Base-by-base conservation (phyloP, 1,140 invertebrate species). In the Muscidifurax raptorellus region DNA sequence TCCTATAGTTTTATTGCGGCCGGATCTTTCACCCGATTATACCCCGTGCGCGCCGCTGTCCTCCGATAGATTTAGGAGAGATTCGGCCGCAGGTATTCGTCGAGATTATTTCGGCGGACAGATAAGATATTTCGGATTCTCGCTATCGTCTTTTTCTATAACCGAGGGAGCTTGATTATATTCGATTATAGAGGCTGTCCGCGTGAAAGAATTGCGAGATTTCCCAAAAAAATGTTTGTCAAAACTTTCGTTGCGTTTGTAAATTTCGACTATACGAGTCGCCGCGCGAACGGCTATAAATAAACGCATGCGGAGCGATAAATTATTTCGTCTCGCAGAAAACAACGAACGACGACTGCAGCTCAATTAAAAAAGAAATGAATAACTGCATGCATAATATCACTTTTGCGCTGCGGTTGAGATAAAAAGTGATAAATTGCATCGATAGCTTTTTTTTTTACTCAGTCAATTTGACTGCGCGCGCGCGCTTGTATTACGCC, bases 341-440 rank as follows among this genome's bases (percentile, higher is more conserved):
- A 64, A 27, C 32, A 28, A 36, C 22, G 44, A 6, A 32, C 69
- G 13, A n/a, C 67, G 13, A n/a, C 25, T 67, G 66, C 9, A 3
- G 6, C 27, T 36, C 36, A 9, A 0, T 36, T 36, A 9, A 36
- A 7, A 36, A 40, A 32, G 64, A 81, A 74, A 75, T 82, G 71
- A 82, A 81, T 74, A 74, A 74, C 80, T 67, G 52, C 69, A 66
- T 67, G 28, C n/a, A 59, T 75, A 76, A 76, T 76, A 67, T 64
- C 30, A 47, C 64, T 64, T 69, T 82, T 76, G 75, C 28, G 80
- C 52, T 18, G 80, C n/a, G n/a, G n/a, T n/a, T n/a, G 52, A 82
- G 75, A 82, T 4, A 59, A 59, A 18, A 7, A 66, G 80, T 76
- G 80, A 82, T 82, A 82, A 82, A 76, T 82, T 82, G 27, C 18